Base-by-base conservation (phyloP, 2,797 vertebrate species). In the Amphiprion clarkii region DNA sequence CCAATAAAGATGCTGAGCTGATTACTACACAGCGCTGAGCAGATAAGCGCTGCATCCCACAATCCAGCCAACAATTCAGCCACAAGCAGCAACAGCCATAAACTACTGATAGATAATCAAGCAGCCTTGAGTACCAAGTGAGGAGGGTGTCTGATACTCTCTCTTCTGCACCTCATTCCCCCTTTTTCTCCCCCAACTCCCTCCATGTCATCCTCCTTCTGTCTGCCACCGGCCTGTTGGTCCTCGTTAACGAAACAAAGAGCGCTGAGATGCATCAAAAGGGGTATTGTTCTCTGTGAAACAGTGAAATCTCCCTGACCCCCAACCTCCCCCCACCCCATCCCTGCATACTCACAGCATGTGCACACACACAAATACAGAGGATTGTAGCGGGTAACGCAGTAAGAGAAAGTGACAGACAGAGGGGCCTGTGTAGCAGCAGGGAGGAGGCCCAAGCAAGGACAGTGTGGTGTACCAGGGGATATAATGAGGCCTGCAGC, bases 161-260 rank as follows among this genome's bases (percentile, higher is more conserved):
- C 74, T 74, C 79, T 63, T 83, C 69, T 79, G 63, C 59, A 29
- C 44, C 74, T 83, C 81, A 82, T 84, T 85, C 82, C 66, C 71
- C 69, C 70, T 42, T 33, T 21, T 42, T 53, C 66, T 73, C 73
- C 7, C 9, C 7, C 7, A 36, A 1, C 33, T 36, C 33, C 69
- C 85, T 82, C 78, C 71, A 66, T 70, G 64, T 63, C 83, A 78
- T 78, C 81, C 88, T 88, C 79, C 88, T 71, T 61, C 88, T 78
- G 88, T 90, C 91, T 85, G 80, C 87, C 63, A 71, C 42, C 1
- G 57, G 80, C 73, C 84, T 70, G 83, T 89, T 90, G 88, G 86
- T 78, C 74, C 91, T 92, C 82, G 67, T 91, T 92, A 92, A 71
- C 13, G 74, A 78, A 83, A 93, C 92, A 92, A 93, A 93, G 92